Conservation (phyloP, 1,140 invertebrate genomes). For the Drosophila eugracilis region DNA sequence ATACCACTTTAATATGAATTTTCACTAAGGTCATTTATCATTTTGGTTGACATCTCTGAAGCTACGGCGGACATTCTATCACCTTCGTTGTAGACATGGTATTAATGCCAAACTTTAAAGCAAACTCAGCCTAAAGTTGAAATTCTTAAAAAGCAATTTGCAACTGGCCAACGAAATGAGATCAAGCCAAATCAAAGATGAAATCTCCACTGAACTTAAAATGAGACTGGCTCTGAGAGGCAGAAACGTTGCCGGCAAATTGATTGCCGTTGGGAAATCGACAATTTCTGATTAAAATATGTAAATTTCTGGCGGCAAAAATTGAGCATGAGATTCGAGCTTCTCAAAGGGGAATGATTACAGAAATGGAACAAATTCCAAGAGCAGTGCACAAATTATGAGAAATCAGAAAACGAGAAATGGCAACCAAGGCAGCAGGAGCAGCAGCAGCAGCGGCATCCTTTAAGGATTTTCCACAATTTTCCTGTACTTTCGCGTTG, state of each 20-base stretch:
- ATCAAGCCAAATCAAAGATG: constrained; percentile 18
- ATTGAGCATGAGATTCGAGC: constrained; percentile 14
- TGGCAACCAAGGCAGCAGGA: constrained; percentile 28
- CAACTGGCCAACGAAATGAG: constrained; percentile 20
- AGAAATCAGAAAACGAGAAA: constrained; percentile 53
- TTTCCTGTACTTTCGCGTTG: no score
- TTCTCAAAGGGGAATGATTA: constrained; percentile 32
- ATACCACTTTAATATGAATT: constrained; percentile 19
- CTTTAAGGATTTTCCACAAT: constrained; percentile 10
- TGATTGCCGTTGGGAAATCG: constrained; percentile 35
- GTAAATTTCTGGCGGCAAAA: constrained; percentile 28
- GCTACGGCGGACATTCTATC: constrained; percentile 20
- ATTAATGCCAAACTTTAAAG: constrained; percentile 21
- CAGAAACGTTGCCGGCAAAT: constrained; percentile 10
- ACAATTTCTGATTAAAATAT: constrained; percentile 41
- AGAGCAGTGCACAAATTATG: constrained; percentile 46
- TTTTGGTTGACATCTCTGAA: constrained; percentile 20
- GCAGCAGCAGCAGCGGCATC: no score
- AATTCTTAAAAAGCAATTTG: constrained; percentile 2
- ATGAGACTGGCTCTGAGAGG: constrained; percentile 2
- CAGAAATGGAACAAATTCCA: constrained; percentile 12
- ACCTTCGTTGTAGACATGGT: background rate
- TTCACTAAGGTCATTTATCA: constrained; percentile 54
- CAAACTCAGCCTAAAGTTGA: constrained; percentile 8
- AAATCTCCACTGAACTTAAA: constrained; percentile 12